Evolutionary conservation across 2,888 invertebrate species (phyloP).

Genomic region (Agrotis puta): DNA sequence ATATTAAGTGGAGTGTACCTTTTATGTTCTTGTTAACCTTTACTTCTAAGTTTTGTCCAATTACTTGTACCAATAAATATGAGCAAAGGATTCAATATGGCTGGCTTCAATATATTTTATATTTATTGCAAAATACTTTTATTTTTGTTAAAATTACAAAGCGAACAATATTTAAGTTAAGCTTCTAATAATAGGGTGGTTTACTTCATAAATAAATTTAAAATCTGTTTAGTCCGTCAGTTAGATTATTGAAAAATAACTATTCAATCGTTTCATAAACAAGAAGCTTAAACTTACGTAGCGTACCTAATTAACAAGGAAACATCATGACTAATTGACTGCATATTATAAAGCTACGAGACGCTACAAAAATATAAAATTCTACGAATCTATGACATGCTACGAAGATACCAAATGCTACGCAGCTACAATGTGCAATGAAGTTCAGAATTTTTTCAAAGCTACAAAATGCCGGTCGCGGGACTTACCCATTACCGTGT

Average conservation of each 20-base stretch:
- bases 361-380: not conserved
- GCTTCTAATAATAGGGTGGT: no score
- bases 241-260: no score
- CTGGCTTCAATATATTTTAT: not conserved
- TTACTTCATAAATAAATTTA: no score
- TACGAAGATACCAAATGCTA: not conserved
- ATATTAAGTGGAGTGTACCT: conserved; percentile 22
- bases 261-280: no score
- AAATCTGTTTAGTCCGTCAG: no score
- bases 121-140: not conserved
- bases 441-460: no score
- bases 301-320: not conserved
- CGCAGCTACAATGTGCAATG: no score
- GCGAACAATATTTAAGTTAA: not conserved
- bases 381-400: not conserved
- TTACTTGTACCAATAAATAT: not conserved
- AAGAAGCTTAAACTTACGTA: no score
- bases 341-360: no score
- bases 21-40: conserved; percentile 1
- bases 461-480: no score
- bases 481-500: no score
- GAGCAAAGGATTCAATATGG: not conserved
- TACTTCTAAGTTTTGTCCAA: not conserved
- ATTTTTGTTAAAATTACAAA: not conserved
- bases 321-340: not conserved